phyloP scores from a whole-genome alignment of 1,140 invertebrate species.

The Drosophila nasuta region DNA sequence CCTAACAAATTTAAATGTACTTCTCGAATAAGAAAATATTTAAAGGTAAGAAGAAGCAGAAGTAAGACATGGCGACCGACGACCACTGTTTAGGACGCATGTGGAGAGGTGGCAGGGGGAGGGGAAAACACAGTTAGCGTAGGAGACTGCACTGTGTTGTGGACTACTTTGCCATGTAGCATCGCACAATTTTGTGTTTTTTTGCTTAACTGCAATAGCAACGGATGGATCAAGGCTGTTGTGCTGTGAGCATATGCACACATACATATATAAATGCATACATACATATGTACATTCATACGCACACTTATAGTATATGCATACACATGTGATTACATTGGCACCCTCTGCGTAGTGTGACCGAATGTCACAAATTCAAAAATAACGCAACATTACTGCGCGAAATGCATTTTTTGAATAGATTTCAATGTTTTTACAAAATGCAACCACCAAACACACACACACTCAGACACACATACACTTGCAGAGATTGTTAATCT shows the following conservation, averaged over 20 bases:
- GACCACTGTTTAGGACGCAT: not conserved
- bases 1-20: constrained; percentile 65
- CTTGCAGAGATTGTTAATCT: not conserved
- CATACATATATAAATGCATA: constrained; percentile 23
- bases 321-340: constrained; percentile 72
- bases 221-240: constrained; percentile 52
- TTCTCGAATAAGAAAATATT: constrained; percentile 51
- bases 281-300: constrained; percentile 25
- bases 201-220: constrained; percentile 20
- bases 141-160: not conserved
- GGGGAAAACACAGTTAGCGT: constrained; percentile 2
- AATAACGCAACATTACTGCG: constrained; percentile 9
- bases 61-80: constrained; percentile 13
- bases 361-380: constrained; percentile 28
- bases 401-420: constrained; percentile 19
- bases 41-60: constrained; percentile 23
- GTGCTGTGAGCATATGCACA: constrained; percentile 22
- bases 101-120: no score
- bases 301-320: constrained; percentile 8
- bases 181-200: constrained; percentile 15
- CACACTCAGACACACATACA: no score
- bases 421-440: not conserved
- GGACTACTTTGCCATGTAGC: constrained; percentile 39
- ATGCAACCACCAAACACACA: not conserved
- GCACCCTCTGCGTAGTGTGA: constrained; percentile 52